phyloP scores from a whole-genome alignment of 2,797 vertebrate genomes.

The Nyctibius grandis region DNA sequence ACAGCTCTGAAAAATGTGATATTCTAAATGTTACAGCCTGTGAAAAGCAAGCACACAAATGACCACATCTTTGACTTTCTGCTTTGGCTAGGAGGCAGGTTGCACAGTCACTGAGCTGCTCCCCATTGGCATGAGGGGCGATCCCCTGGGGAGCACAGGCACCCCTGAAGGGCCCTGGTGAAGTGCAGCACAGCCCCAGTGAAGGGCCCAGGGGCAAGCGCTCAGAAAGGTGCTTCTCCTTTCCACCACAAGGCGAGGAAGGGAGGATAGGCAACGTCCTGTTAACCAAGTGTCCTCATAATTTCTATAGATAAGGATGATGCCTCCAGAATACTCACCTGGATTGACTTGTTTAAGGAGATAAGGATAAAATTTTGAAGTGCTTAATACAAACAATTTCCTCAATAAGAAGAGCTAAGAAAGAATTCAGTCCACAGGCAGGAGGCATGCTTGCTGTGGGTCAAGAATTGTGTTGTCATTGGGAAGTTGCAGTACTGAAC shows the following conservation, averaged over 20 bases:
- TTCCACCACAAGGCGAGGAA: not conserved
- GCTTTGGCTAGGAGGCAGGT: not conserved
- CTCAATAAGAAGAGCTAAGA: not conserved
- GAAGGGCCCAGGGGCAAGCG: not conserved
- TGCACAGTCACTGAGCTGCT: not conserved
- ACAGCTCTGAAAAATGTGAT: not conserved
- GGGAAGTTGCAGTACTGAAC: not conserved
- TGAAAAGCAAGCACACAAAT: accelerated
- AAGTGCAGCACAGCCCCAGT: not conserved
- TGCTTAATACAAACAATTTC: not conserved
- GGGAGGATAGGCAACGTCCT: not conserved
- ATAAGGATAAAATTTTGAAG: not conserved
- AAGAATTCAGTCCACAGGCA: not conserved
- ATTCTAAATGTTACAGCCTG: not conserved
- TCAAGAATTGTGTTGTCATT: not conserved
- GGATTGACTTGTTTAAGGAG: not conserved
- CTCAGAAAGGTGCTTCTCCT: not conserved
- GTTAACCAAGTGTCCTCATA: not conserved
- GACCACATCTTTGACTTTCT: not conserved
- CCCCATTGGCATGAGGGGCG: accelerated
- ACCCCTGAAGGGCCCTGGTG: accelerated
- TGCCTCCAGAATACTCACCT: not conserved
- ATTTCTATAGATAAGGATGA: not conserved
- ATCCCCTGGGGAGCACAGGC: not conserved
- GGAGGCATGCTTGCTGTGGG: not conserved